Evolutionary conservation across 2,113 vertebrate genomes (phyloP), one percentile per base, ranked within the genome.

Genomic region (Nannospalax galili): DNA sequence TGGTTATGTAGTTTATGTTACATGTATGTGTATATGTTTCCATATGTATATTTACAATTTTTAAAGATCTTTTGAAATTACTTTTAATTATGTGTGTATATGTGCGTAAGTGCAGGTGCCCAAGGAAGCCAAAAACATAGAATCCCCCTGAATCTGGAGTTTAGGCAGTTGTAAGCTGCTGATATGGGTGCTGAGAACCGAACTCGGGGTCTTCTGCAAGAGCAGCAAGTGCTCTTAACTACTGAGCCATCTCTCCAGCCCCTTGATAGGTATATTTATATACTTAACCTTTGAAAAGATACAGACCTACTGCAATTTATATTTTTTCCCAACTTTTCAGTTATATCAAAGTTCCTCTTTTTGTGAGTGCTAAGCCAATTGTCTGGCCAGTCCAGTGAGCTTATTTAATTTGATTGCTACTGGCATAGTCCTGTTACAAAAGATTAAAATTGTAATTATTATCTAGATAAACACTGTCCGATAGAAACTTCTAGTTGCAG

Each of bases 381-480:
- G 40, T 48, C 81, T 52, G 60, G 30, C 93, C 69, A 64, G 77
- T 19, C 48, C 14, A 32, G 78, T 7, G 8, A 82, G 15, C 45
- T 20, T 20, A 32, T 9, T 60, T 45, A 70, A 17, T 22, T 40
- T 24, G 82, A 74, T 7, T 4, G 42, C 6, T 26, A 45, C 35
- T 42, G 12, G 30, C 30, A 64, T 7, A 40, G 5, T 9, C 62
- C 2, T 12, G 2, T 79, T 62, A 72, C 26, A 24, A 88, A 37
- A 60, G 62, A 52, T 6, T 42, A 7, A 28, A 28, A 35, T 11
- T 17, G 40, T 35, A 30, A 24, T 45, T 11, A 17, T 15, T 14
- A 5, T 4, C 60, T 15, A 0, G 16, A 5, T 14, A 11, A 9
- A 62, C 15, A 3, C 22, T 8, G 22, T 15, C 52, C 58, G 3